Conservation (phyloP, 1,140 invertebrate species). For the Armadillidium nasatum region DNA sequence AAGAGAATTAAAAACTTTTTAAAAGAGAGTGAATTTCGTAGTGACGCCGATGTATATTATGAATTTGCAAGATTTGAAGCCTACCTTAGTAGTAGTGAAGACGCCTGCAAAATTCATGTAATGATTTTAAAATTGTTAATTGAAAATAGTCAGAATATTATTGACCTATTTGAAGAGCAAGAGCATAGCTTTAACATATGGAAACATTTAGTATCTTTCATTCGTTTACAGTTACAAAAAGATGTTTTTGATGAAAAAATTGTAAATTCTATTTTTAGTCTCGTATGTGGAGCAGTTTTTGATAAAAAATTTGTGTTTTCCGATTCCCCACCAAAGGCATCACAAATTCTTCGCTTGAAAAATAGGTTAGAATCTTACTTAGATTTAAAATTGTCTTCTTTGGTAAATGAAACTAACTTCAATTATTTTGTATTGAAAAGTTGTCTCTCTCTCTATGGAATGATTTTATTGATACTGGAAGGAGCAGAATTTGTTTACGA, state of each 20-base stretch:
- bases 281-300: not conserved
- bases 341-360: not conserved
- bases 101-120: slow-evolving; percentile 48
- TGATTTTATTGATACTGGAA: too few species aligned
- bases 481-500: too few species aligned
- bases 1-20: slow-evolving; percentile 50
- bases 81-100: slow-evolving; percentile 45
- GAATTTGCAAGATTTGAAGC: slow-evolving; percentile 49
- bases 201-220: not conserved
- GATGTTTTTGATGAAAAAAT: not conserved
- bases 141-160: not conserved
- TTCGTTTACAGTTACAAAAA: not conserved
- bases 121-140: slow-evolving; percentile 45
- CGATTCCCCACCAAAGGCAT: not conserved
- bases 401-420: too few species aligned
- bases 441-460: too few species aligned
- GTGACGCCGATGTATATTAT: slow-evolving; percentile 51
- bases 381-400: not conserved
- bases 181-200: not conserved
- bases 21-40: slow-evolving; percentile 50
- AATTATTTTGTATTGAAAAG: too few species aligned
- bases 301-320: not conserved
- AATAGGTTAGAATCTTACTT: not conserved
- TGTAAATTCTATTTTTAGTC: not conserved
- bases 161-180: not conserved